phyloP scores from a whole-genome alignment of 2,888 invertebrate genomes.

The Caenorhabditis angaria region DNA sequence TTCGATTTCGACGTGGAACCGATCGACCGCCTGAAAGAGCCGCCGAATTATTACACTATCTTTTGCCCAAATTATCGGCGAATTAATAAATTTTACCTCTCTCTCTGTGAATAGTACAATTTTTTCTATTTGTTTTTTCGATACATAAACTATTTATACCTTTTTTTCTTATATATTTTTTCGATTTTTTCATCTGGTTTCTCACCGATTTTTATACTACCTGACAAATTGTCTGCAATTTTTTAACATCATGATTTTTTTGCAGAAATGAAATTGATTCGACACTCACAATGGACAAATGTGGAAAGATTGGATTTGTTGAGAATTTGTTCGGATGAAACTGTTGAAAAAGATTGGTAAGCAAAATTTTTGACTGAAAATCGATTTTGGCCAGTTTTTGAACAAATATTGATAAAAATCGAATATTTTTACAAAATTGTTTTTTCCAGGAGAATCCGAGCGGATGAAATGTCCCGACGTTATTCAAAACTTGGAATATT shows the following conservation, averaged over 20 bases:
- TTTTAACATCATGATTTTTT: background rate
- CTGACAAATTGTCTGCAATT: background rate
- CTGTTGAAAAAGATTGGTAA: constrained; percentile 16
- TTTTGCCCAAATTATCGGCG: constrained; percentile 3
- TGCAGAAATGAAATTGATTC: background rate
- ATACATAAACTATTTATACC: constrained; percentile 4
- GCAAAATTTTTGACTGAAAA: background rate
- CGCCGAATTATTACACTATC: constrained; percentile 13
- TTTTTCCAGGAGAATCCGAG: constrained; percentile 25
- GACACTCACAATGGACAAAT: constrained; percentile 25
- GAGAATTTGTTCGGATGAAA: constrained; percentile 14
- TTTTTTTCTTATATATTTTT: constrained; percentile 5
- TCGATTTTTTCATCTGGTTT: background rate
- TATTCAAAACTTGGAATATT: constrained; percentile 17
- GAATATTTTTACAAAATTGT: background rate
- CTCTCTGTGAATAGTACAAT: constrained; percentile 10
- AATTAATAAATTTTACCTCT: too few relatives aligned
- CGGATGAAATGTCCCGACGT: constrained; percentile 23
- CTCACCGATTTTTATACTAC: background rate
- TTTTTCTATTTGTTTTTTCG: constrained; percentile 8
- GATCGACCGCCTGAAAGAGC: constrained; percentile 26
- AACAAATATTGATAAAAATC: background rate
- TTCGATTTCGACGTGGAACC: constrained; percentile 9
- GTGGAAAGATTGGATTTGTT: constrained; percentile 28
- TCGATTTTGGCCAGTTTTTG: background rate